These are phyloP conservation scores for Caenorhabditis panamensis DNA, from an alignment of 2,888 invertebrate species.

Conservation along the genomic window DNA sequence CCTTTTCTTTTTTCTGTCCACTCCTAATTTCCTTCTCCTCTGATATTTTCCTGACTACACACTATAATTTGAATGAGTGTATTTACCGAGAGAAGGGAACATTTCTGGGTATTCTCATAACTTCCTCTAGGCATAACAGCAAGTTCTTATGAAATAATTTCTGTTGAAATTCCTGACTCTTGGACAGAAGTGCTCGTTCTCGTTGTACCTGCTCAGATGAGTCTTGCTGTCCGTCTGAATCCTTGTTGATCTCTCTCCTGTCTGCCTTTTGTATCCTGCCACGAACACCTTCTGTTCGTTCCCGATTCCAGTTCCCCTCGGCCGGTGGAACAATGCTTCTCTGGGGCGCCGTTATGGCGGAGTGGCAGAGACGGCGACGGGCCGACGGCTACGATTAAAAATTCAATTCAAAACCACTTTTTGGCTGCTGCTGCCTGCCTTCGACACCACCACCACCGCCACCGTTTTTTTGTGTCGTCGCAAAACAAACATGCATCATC, in stretches of 20 bases:
- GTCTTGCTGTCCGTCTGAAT: neutral
- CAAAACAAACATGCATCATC: conserved; percentile 17
- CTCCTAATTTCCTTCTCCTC: conserved; percentile 2
- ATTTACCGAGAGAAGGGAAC: conserved; percentile 1
- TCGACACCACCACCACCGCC: neutral
- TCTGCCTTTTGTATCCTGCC: neutral
- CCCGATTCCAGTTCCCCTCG: neutral
- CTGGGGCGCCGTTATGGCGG: neutral
- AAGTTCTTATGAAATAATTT: neutral
- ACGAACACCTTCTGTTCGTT: conserved; percentile 12
- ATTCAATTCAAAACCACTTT: conserved; percentile 48
- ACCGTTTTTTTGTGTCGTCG: conserved; percentile 15
- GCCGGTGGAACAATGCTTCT: conserved; percentile 13
- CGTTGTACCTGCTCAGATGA: neutral
- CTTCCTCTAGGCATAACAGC: neutral
- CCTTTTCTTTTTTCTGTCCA: neutral
- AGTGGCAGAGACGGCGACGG: conserved; percentile 6
- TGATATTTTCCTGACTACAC: conserved; percentile 4
- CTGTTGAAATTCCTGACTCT: neutral
- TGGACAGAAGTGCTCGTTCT: neutral
- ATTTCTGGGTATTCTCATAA: neutral
- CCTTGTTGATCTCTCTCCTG: neutral
- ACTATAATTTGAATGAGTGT: conserved; percentile 5
- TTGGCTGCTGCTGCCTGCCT: conserved; percentile 21
- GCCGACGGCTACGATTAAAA: conserved; percentile 48